These are phyloP conservation scores for Mythimna impura DNA, from an alignment of 2,888 invertebrate species.

Conservation along the genomic window DNA sequence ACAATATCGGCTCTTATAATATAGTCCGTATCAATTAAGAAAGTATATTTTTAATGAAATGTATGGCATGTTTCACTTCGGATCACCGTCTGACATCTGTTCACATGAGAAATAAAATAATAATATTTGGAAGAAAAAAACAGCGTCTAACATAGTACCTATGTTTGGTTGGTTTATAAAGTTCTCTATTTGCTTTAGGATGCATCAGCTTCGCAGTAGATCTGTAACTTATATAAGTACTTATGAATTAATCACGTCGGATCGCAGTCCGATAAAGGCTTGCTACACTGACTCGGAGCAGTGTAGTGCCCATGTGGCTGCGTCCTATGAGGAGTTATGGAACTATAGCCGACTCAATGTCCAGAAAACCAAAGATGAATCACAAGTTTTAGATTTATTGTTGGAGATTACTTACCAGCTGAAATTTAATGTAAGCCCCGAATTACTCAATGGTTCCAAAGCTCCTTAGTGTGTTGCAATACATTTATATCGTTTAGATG, in stretches of 20 bases:
- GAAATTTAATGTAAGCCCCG: conserved; percentile 80
- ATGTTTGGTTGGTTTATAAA: conserved; percentile 75
- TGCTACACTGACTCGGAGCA: conserved; percentile 57
- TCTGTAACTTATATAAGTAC: conserved; percentile 90
- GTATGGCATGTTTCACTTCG: conserved; percentile 61
- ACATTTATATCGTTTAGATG: conserved; percentile 88
- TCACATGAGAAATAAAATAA: conserved; percentile 52
- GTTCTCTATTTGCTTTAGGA: conserved; percentile 87
- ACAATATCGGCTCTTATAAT: conserved; percentile 77
- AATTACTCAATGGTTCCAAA: conserved; percentile 88
- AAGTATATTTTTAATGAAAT: conserved; percentile 67
- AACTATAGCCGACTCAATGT: conserved; percentile 81
- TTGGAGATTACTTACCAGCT: conserved; percentile 83
- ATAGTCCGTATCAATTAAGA: conserved; percentile 71
- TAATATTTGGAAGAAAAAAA: conserved; percentile 55
- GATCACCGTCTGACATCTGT: conserved; percentile 49
- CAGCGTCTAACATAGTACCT: conserved; percentile 56
- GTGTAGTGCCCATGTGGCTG: conserved; percentile 61
- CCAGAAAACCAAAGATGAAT: conserved; percentile 89
- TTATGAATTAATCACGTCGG: conserved; percentile 84
- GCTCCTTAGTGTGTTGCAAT: conserved; percentile 89
- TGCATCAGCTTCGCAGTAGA: conserved; percentile 88
- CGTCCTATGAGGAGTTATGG: conserved; percentile 85
- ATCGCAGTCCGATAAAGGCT: conserved; percentile 70
- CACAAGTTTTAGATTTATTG: conserved; percentile 85